A percentile compares a stretch with the other conserved stretches of the same genome.
These are phyloP conservation scores for Anguilla japonica DNA, from an alignment of 2,113 vertebrate genomes.

Conservation along the genomic window DNA sequence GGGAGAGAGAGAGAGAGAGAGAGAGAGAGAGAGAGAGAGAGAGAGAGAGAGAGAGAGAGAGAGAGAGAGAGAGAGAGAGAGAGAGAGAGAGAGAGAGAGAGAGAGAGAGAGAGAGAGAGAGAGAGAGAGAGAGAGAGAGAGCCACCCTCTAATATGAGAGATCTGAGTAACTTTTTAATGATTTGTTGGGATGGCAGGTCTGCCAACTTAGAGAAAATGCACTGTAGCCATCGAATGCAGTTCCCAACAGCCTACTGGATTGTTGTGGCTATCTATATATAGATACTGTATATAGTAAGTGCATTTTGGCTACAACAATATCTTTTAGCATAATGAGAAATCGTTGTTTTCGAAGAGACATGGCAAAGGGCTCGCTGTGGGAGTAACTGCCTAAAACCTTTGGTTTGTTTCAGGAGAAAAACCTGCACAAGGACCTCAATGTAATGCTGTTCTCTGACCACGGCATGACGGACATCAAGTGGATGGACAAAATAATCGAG, in stretches of 20 bases:
- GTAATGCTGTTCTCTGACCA: slow-evolving; percentile 92
- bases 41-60: background rate
- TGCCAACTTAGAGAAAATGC: too few species aligned
- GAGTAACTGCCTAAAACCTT: background rate
- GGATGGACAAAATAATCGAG: slow-evolving; percentile 89
- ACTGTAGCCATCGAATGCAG: background rate
- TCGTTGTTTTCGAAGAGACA: background rate
- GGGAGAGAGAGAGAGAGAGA: background rate
- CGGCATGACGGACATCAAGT: slow-evolving; percentile 89
- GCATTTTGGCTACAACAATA: background rate
- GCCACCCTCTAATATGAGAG: too few species aligned
- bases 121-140: background rate
- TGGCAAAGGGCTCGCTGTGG: background rate
- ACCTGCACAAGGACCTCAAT: slow-evolving; percentile 75
- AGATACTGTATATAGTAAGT: background rate
- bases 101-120: background rate
- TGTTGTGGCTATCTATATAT: background rate
- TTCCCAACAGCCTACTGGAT: background rate
- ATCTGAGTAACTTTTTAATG: too few species aligned
- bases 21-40: too few species aligned
- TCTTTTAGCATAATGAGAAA: background rate
- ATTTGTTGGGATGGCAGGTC: too few species aligned
- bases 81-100: too few species aligned
- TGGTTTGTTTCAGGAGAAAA: slow-evolving; percentile 70
- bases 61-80: background rate